phyloP scores from a whole-genome alignment of 2,113 vertebrate genomes.

The Thamnaconus septentrionalis region DNA sequence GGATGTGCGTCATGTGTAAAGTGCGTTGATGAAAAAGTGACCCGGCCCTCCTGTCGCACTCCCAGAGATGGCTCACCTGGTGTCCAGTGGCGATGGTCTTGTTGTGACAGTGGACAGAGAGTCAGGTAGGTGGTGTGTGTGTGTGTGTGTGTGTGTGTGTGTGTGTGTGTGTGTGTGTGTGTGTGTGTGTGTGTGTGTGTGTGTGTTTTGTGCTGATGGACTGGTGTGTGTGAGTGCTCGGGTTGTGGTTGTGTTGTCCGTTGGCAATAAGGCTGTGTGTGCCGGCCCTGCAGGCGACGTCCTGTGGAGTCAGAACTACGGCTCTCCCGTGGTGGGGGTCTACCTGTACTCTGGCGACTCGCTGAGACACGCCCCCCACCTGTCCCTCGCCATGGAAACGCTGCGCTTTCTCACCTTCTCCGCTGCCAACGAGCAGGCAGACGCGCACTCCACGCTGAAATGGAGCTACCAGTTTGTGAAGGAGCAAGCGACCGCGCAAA shows the following conservation, averaged over 20 bases:
- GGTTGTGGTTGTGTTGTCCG: too few relatives aligned
- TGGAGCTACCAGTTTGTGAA: conserved; percentile 81
- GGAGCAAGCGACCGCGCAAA: conserved; percentile 82
- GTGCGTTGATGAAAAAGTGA: not conserved
- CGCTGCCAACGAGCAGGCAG: conserved; percentile 69
- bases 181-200: too few relatives aligned
- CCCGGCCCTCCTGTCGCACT: not conserved
- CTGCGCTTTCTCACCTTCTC: conserved; percentile 91
- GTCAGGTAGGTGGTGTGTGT: conserved; percentile 62
- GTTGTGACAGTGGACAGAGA: conserved; percentile 90
- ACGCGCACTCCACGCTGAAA: conserved; percentile 80
- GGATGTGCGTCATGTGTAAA: not conserved
- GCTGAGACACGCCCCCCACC: conserved; percentile 84
- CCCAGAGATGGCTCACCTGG: conserved; percentile 88
- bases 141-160: not conserved
- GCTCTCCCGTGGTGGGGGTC: conserved; percentile 86
- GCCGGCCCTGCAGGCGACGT: conserved; percentile 72
- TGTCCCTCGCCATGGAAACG: conserved; percentile 91
- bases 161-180: too few relatives aligned
- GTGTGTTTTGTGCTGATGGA: too few relatives aligned
- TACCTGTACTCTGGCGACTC: conserved; percentile 91
- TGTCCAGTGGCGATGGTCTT: conserved; percentile 89
- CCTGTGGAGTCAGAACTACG: conserved; percentile 93
- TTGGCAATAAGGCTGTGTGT: not conserved
- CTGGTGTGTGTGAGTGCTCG: too few relatives aligned